Evolutionary conservation across 2,888 invertebrate genomes (phyloP).

Genomic region (Apotomis capreana): DNA sequence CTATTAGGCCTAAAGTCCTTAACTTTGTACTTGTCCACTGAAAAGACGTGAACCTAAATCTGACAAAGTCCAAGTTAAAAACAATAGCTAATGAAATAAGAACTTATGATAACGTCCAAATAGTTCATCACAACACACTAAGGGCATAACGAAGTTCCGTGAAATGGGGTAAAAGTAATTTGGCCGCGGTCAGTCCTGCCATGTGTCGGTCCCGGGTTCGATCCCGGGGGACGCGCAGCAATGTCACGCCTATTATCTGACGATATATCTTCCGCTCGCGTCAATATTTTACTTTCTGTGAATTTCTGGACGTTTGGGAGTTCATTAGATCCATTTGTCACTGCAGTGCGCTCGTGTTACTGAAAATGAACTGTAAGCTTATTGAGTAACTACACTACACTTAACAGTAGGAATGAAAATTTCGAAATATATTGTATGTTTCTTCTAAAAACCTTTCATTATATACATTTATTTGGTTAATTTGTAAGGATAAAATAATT

Average conservation of each 20-base stretch:
- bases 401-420: too few relatives aligned
- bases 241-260: constrained; percentile 81
- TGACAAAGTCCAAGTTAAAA: background rate
- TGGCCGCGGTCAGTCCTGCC: constrained; percentile 64
- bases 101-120: constrained; percentile 45
- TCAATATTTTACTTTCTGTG: constrained; percentile 76
- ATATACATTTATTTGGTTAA: too few relatives aligned
- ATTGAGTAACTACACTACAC: background rate
- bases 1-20: too few relatives aligned
- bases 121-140: constrained; percentile 49
- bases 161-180: constrained; percentile 81
- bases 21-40: too few relatives aligned
- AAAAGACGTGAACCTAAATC: too few relatives aligned
- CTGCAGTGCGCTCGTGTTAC: constrained; percentile 42
- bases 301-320: constrained; percentile 68
- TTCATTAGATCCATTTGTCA: constrained; percentile 58
- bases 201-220: constrained; percentile 73
- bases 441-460: too few relatives aligned
- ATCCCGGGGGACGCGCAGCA: constrained; percentile 74
- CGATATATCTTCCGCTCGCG: constrained; percentile 77
- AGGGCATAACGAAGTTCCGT: constrained; percentile 74
- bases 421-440: too few relatives aligned
- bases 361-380: constrained; percentile 23
- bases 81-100: background rate
- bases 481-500: too few relatives aligned